These are phyloP conservation scores for Desoria tigrina DNA, from an alignment of 2,888 invertebrate genomes.

Conservation along the genomic window DNA sequence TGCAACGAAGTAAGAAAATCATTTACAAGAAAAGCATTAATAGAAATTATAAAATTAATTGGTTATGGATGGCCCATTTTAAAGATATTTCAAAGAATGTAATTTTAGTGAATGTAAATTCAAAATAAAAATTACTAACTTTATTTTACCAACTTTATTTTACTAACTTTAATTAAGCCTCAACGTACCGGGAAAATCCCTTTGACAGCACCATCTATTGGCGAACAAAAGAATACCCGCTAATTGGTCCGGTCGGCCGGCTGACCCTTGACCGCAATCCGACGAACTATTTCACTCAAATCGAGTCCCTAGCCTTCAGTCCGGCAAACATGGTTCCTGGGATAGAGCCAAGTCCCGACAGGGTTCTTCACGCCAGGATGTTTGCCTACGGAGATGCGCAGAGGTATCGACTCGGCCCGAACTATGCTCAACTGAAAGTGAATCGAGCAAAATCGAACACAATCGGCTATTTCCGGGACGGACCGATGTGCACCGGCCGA, in stretches of 20 bases:
- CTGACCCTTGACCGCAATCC: conserved; percentile 31
- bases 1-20: too few relatives aligned
- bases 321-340: conserved; percentile 37
- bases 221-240: conserved; percentile 28
- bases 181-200: conserved; percentile 27
- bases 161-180: conserved; percentile 36
- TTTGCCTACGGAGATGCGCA: conserved; percentile 35
- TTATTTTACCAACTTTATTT: too few relatives aligned
- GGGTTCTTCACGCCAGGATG: conserved; percentile 30
- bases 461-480: conserved; percentile 25
- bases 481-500: neutral
- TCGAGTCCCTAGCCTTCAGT: conserved; percentile 28
- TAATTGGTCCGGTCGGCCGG: conserved; percentile 25
- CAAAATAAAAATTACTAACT: too few relatives aligned
- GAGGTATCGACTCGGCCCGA: conserved; percentile 25
- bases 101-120: too few relatives aligned
- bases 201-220: conserved; percentile 40
- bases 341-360: conserved; percentile 32
- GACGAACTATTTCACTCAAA: conserved; percentile 25
- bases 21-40: too few relatives aligned
- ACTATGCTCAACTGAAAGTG: conserved; percentile 22
- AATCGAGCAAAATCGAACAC: conserved; percentile 23
- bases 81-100: too few relatives aligned
- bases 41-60: too few relatives aligned
- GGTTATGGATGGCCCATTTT: too few relatives aligned